Conservation (phyloP, 2,888 invertebrate species). For the Parascotia fuliginaria region DNA sequence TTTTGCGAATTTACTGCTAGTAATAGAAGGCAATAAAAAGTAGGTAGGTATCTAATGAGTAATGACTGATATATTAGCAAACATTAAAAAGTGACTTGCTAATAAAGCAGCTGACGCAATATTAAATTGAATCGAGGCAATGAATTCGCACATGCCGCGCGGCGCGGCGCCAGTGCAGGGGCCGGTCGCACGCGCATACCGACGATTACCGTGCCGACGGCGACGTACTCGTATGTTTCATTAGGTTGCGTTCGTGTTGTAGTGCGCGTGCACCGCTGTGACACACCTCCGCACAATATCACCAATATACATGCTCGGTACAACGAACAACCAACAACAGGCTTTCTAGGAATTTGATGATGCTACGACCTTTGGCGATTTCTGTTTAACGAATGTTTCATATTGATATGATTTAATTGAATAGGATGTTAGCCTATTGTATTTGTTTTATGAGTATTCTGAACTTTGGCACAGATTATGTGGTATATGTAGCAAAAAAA, state of each 20-base stretch:
- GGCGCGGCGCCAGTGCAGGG: not conserved
- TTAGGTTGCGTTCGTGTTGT: conserved; percentile 48
- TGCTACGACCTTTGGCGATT: conserved; percentile 54
- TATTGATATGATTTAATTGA: not conserved
- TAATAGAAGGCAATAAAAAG: not conserved
- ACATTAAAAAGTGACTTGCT: conserved; percentile 9
- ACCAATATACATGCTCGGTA: conserved; percentile 37
- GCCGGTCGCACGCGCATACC: conserved; percentile 17
- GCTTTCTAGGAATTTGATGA: conserved; percentile 67
- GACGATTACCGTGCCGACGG: too few species aligned
- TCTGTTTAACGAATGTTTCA: not conserved
- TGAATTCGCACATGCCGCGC: conserved; percentile 27
- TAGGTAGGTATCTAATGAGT: not conserved
- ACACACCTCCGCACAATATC: conserved; percentile 63
- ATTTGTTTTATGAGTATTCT: not conserved
- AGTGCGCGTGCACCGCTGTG: conserved; percentile 48
- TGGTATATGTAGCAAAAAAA: not conserved
- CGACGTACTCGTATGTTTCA: conserved; percentile 26
- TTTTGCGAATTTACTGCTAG: not conserved
- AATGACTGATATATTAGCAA: not conserved
- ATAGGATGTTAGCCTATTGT: not conserved
- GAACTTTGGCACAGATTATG: not conserved
- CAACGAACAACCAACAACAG: conserved; percentile 43
- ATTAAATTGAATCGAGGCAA: conserved; percentile 38
- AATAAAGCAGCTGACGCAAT: conserved; percentile 58